Evolutionary conservation across 2,113 vertebrate species (phyloP), one percentile per base, ranked within the genome.

Genomic region (Nesogale talazaci): DNA sequence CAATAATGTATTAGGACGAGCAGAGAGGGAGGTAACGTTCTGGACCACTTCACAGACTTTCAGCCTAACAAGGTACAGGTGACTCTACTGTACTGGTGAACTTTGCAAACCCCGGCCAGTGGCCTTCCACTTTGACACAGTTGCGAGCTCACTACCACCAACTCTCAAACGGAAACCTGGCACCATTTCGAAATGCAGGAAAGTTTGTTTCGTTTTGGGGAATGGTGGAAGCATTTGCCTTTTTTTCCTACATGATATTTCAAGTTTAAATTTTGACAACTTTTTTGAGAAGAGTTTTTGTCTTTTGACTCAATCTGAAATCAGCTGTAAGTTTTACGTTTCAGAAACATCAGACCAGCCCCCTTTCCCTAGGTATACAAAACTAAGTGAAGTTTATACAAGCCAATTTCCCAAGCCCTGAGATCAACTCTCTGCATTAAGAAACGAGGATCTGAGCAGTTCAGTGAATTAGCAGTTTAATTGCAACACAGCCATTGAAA

Each of bases 31-130:
- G 83, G 57, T 9, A 6, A 38, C 42, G 78, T 7, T 27, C 25
- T 17, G 36, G 72, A n/a, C n/a, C 91, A 6, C 36, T 72, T 93
- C 67, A 20, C 31, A 75, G 38, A 57, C 69, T 31, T 57, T 25
- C 7, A 31, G 0, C 0, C 72, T 42, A 22, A 15, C 1, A 52
- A 34, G 56, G 25, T 25, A 1, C 16, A 8, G 0, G 0, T 1
- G 38, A 77, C 23, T 19, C 46, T 19, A 20, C 69, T 46, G 74
- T 84, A 38, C 6, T 40, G 75, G 0, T 61, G 57, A 65, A 14
- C 67, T 85, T 59, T 20, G 7, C 29, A 69, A 84, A 16, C 38
- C 40, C 57, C 63, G 85, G 57, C 17, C 63, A 3, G 69, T 31
- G 36, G 72, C 42, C 78, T 82, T 40, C 2, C 83, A 81, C 70